Conservation (phyloP, 2,113 vertebrate species). For the Willisornis vidua region DNA sequence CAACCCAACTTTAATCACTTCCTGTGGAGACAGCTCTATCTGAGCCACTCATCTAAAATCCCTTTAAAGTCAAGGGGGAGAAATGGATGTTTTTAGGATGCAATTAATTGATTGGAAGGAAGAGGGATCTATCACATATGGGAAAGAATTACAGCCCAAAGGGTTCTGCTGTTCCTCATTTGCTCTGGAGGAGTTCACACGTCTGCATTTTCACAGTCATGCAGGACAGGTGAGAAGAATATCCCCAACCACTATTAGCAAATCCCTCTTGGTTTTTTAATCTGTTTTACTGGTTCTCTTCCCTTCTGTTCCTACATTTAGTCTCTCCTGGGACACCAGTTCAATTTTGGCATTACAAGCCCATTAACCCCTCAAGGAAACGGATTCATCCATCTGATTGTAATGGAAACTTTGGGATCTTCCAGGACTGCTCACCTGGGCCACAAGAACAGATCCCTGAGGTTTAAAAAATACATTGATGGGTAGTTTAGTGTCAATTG, state of each 20-base stretch:
- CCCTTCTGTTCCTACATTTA: not conserved
- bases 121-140: conserved; percentile 33
- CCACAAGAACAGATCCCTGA: not conserved
- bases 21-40: conserved; percentile 53
- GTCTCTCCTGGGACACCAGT: not conserved
- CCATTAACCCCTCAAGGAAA: not conserved
- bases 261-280: not conserved
- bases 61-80: conserved; percentile 63
- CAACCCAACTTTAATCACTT: conserved; percentile 65
- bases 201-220: not conserved
- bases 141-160: conserved; percentile 25
- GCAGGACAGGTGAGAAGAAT: not conserved
- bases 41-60: conserved; percentile 66
- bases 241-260: not conserved
- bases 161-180: conserved; percentile 5
- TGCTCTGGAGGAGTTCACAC: not conserved
- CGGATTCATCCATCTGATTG: not conserved
- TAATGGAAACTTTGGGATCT: not conserved
- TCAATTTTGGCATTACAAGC: not conserved
- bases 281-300: not conserved
- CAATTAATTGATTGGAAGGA: conserved; percentile 62
- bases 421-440: not conserved
- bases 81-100: conserved; percentile 66
- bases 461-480: not conserved
- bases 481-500: not conserved